These are phyloP conservation scores for Coranthus polyacanthus DNA, from an alignment of 2,797 vertebrate species.

Conservation along the genomic window DNA sequence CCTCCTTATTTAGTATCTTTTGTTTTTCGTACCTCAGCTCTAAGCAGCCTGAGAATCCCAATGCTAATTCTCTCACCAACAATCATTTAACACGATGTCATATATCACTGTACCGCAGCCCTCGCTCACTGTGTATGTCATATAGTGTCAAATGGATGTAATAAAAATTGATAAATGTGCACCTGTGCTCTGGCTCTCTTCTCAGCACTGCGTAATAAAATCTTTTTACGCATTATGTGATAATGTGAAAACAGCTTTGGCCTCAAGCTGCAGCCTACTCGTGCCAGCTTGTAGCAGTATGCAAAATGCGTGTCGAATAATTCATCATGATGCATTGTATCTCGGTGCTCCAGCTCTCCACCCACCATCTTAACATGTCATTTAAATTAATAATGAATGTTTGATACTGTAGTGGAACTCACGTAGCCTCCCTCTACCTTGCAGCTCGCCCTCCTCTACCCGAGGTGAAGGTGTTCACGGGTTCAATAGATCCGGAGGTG, in stretches of 20 bases:
- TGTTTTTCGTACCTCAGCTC: slow-evolving; percentile 3
- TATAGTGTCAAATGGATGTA: slow-evolving; percentile 50
- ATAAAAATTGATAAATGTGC: slow-evolving; percentile 60
- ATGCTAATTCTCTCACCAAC: slow-evolving; percentile 29
- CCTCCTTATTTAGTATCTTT: slow-evolving; percentile 5
- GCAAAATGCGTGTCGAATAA: slow-evolving; percentile 66
- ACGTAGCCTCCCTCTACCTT: slow-evolving; percentile 7
- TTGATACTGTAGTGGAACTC: slow-evolving; percentile 18
- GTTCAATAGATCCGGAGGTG: slow-evolving; percentile 92
- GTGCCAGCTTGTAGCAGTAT: slow-evolving; percentile 58
- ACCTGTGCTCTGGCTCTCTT: slow-evolving; percentile 38
- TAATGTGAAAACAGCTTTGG: slow-evolving; percentile 59
- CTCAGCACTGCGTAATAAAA: slow-evolving; percentile 51
- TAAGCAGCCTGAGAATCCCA: slow-evolving; percentile 9
- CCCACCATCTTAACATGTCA: slow-evolving; percentile 36
- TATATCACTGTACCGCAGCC: slow-evolving; percentile 34
- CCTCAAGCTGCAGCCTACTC: slow-evolving; percentile 55
- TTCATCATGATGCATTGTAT: slow-evolving; percentile 61
- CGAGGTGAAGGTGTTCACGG: slow-evolving; percentile 91
- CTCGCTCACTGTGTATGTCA: slow-evolving; percentile 19
- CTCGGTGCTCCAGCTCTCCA: slow-evolving; percentile 39
- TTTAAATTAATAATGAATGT: slow-evolving; percentile 58
- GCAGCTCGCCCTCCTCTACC: slow-evolving; percentile 84
- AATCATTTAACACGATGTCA: slow-evolving; percentile 38
- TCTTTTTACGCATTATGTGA: slow-evolving; percentile 61